Evolutionary conservation across 2,888 invertebrate species (phyloP).

Genomic region (Sinotaia quadrata): DNA sequence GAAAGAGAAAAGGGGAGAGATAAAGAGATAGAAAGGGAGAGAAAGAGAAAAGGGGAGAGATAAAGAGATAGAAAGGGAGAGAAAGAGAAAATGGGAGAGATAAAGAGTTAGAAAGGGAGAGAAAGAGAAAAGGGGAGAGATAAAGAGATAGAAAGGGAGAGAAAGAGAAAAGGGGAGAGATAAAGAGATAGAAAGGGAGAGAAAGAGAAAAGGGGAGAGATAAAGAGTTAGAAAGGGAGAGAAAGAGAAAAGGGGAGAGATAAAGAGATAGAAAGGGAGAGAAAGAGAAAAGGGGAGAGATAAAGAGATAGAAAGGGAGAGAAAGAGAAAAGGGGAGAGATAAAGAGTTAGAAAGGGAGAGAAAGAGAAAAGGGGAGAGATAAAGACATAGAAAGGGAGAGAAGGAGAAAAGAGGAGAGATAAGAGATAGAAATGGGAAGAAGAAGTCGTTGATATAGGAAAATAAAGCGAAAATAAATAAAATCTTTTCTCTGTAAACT

Average conservation of each 20-base stretch:
- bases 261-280: background rate
- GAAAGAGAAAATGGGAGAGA: background rate
- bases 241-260: slow-evolving; percentile 7
- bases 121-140: slow-evolving; percentile 1
- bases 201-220: slow-evolving; percentile 13
- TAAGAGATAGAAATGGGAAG: too few relatives aligned
- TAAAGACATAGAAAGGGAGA: too few relatives aligned
- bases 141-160: slow-evolving; percentile 10
- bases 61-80: background rate
- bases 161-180: slow-evolving; percentile 2
- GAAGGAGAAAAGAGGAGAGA: too few relatives aligned
- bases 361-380: too few relatives aligned
- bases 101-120: background rate
- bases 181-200: slow-evolving; percentile 18
- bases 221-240: background rate
- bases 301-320: too few relatives aligned
- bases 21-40: background rate
- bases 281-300: background rate
- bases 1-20: background rate
- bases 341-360: too few relatives aligned
- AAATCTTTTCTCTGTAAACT: too few relatives aligned
- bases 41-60: background rate
- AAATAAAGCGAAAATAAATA: too few relatives aligned
- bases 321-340: too few relatives aligned
- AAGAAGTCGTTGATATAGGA: too few relatives aligned